Evolutionary conservation across 2,888 invertebrate genomes (phyloP).

Genomic region (Nephrocerus scutellatus): DNA sequence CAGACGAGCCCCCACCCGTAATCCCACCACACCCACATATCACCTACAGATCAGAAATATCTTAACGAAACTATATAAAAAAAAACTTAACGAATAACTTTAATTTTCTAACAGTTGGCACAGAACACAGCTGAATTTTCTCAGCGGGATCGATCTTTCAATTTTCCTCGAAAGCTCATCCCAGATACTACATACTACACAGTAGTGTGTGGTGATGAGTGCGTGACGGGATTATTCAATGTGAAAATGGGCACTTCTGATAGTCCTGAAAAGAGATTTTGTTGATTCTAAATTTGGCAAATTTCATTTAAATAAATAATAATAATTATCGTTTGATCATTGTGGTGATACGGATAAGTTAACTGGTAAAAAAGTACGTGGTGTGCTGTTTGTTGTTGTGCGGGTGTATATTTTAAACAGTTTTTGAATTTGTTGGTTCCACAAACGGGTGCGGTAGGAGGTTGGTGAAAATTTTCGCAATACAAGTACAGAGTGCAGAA

Average conservation of each 20-base stretch:
- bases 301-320: slow-evolving; percentile 23
- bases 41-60: not conserved
- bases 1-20: not conserved
- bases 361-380: no score
- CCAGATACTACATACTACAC: slow-evolving; percentile 1
- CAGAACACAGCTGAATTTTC: no score
- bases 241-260: slow-evolving; percentile 34
- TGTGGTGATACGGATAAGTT: no score
- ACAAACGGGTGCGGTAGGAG: no score
- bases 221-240: slow-evolving; percentile 41
- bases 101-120: not conserved
- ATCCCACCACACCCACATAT: not conserved
- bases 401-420: no score
- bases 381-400: no score
- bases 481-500: no score
- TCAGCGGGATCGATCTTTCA: slow-evolving; percentile 2
- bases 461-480: no score
- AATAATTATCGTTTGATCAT: no score
- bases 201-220: slow-evolving; percentile 8
- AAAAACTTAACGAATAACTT: not conserved
- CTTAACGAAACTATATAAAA: not conserved
- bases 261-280: slow-evolving; percentile 24
- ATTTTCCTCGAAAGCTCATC: slow-evolving; percentile 7
- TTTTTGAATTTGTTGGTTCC: no score
- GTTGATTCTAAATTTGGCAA: slow-evolving; percentile 20